Evolutionary conservation across 2,888 invertebrate species (phyloP), one percentile per base, ranked within the genome.

Genomic region (Eugnorisma glareosa): DNA sequence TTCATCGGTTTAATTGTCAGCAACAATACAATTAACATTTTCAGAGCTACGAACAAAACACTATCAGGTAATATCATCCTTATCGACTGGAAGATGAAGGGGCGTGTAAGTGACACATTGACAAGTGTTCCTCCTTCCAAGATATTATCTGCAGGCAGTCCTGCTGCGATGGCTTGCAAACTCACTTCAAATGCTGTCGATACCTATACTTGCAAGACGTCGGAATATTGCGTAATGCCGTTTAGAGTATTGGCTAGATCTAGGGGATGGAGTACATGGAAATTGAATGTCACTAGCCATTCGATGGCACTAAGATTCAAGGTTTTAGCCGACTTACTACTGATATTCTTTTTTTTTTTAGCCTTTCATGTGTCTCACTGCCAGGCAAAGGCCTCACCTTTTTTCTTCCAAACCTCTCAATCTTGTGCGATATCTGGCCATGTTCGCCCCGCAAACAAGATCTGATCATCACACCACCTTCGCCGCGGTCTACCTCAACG

Each of bases 101-200:
- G 61, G 70, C 72, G 67, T 89, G 88, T 69, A 67, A 59, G 28
- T 89, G 89, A 89, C 88, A 89, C 73, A 86, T 88, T 89, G 88
- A 89, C 88, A 88, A 89, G 85, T 84, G 86, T 81, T 75, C 82
- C 78, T 86, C 80, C 83, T 84, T 79, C 70, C 28, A 81, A 86
- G 87, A 84, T 85, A 85, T 80, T 79, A 81, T 83, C 80, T 85
- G 83, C 83, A 88, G 79, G 76, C 37, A 76, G 76, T 54, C 87
- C 88, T 86, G 88, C 86, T 88, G 87, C 74, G 87, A 88, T 83
- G 71, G 77, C 82, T 74, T 88, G 88, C 88, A 86, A 83, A 76
- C 77, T 73, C 82, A 68, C 82, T 85, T 75, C 73, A 83, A 84
- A 84, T 70, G 61, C 74, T 66, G 43, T 40, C 69, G 40, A 73